Base-by-base conservation (phyloP, 2,888 invertebrate species). In the Elgonia sp. region DNA sequence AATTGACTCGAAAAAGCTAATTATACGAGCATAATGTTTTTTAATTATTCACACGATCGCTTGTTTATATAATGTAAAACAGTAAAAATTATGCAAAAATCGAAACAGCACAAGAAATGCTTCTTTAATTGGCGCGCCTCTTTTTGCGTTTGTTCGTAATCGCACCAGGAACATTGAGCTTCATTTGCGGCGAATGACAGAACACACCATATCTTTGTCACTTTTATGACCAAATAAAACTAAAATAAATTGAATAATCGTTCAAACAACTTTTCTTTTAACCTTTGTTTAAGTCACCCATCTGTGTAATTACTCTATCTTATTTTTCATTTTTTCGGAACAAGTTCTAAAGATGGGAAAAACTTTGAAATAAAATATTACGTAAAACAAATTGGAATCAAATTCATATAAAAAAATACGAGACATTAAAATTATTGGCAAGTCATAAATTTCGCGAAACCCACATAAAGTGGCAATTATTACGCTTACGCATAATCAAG, bases 401-500 rank as follows among this genome's bases (percentile, higher is more conserved):
- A n/a, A n/a, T n/a, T n/a, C n/a, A n/a, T n/a, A n/a, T n/a, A n/a
- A n/a, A n/a, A n/a, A n/a, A n/a, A n/a, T n/a, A n/a, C n/a, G n/a
- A n/a, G n/a, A n/a, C n/a, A n/a, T n/a, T n/a, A n/a, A n/a, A n/a
- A n/a, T n/a, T n/a, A n/a, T 29, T 29, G 5, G 1, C 1, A 29
- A 1, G 53, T 16, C 0, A 76, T 76, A 65, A 77, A 77, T 53
- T 77, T 67, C 12, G 14, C n/a, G 39, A 29, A 29, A 29, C 29
- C 29, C 29, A 29, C 29, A 29, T 29, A 29, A 29, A 29, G 29
- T 29, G 29, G 29, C 29, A 29, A 29, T 29, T 29, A 20, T 84
- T 84, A 84, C 55, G 76, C 76, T 77, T 70, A 77, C 63, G 62
- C 69, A 70, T 76, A 69, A 69, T 84, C 69, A 69, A 84, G 69